These are phyloP conservation scores for Sterna hirundo DNA, from an alignment of 2,113 vertebrate species.

Conservation along the genomic window DNA sequence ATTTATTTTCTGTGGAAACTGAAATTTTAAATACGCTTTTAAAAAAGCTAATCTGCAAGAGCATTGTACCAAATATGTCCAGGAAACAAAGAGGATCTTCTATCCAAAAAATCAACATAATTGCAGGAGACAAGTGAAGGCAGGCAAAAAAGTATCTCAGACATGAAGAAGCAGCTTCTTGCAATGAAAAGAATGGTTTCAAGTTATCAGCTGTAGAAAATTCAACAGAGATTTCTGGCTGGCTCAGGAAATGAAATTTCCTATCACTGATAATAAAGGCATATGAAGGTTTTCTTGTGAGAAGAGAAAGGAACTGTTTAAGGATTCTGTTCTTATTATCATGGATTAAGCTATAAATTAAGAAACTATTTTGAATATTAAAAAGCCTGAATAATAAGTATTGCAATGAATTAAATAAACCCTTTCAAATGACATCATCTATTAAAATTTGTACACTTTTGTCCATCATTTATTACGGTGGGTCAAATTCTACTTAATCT, in stretches of 20 bases:
- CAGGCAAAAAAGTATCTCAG: not conserved
- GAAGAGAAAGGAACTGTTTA: not conserved
- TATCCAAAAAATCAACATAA: constrained; percentile 1
- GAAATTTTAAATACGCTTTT: not conserved
- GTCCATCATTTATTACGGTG: not conserved
- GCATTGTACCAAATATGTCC: not conserved
- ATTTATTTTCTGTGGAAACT: not conserved
- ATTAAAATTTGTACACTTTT: not conserved
- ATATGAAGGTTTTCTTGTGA: not conserved
- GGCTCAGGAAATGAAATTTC: constrained; percentile 38
- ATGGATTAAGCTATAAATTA: constrained; percentile 34
- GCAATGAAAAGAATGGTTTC: not conserved
- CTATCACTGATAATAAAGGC: not conserved
- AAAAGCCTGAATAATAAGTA: not conserved
- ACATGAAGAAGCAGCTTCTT: not conserved
- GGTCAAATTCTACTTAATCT: not conserved
- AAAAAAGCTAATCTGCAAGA: not conserved
- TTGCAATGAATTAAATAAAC: constrained; percentile 8
- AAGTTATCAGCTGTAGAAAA: constrained; percentile 21
- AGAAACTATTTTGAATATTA: constrained; percentile 25
- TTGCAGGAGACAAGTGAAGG: constrained; percentile 11
- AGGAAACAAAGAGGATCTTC: not conserved
- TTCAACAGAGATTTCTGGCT: constrained; percentile 4
- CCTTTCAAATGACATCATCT: not conserved
- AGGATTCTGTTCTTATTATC: constrained; percentile 32